Conservation (phyloP, 2,888 invertebrate species). For the Leptura quadrifasciata region DNA sequence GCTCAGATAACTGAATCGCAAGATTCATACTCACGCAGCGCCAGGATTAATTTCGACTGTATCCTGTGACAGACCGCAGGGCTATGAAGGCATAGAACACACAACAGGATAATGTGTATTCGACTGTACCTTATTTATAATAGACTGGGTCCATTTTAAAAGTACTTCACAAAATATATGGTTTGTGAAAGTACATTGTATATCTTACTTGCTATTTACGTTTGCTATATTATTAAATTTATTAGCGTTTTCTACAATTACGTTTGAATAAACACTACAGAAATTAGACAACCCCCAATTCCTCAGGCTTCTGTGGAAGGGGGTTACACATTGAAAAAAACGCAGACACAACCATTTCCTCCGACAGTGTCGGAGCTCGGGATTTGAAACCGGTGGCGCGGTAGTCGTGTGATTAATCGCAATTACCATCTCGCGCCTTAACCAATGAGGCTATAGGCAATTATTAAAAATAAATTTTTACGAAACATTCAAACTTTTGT, state of each 20-base stretch:
- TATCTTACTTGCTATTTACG: neutral
- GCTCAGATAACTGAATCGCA: conserved; percentile 41
- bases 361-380: too few relatives aligned
- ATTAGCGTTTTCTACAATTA: neutral
- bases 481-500: too few relatives aligned
- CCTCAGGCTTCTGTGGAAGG: too few relatives aligned
- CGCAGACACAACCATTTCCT: too few relatives aligned
- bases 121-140: conserved; percentile 16
- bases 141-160: conserved; percentile 12
- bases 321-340: too few relatives aligned
- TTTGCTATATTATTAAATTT: neutral
- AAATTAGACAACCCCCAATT: too few relatives aligned
- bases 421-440: too few relatives aligned
- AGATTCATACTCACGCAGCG: conserved; percentile 43
- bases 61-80: conserved; percentile 44
- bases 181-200: neutral
- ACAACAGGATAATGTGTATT: conserved; percentile 18
- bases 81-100: conserved; percentile 30
- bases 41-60: conserved; percentile 41
- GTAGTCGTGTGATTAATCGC: too few relatives aligned
- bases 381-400: too few relatives aligned
- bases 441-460: too few relatives aligned
- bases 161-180: neutral
- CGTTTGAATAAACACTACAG: too few relatives aligned
- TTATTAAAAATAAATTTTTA: too few relatives aligned